These are phyloP conservation scores for Poeciliopsis retropinna DNA, from an alignment of 2,113 vertebrate genomes.

Conservation along the genomic window DNA sequence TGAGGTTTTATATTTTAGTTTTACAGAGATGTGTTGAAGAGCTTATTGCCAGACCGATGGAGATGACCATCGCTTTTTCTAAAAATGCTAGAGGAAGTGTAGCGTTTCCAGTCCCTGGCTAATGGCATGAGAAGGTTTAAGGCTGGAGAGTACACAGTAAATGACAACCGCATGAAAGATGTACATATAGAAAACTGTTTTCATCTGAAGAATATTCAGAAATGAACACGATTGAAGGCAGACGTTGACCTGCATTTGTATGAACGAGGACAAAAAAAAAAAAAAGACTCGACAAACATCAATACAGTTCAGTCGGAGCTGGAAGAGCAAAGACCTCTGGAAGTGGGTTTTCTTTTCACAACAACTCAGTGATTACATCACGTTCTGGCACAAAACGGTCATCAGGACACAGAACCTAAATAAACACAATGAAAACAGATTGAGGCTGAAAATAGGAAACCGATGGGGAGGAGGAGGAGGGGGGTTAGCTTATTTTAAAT, in stretches of 20 bases:
- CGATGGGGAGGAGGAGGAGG: neutral
- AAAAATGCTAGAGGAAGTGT: slow-evolving; percentile 9
- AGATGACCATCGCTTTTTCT: neutral
- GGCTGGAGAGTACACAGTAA: slow-evolving; percentile 11
- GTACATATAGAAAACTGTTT: neutral
- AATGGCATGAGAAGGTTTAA: slow-evolving; percentile 26
- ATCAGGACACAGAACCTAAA: slow-evolving; percentile 2
- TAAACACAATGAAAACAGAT: neutral
- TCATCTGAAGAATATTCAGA: neutral
- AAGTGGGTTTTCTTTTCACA: neutral
- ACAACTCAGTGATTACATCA: slow-evolving; percentile 7
- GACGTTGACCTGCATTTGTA: slow-evolving; percentile 32
- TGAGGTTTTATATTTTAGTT: slow-evolving; percentile 67
- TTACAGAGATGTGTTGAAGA: slow-evolving; percentile 61
- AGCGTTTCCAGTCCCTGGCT: slow-evolving; percentile 38
- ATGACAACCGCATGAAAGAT: slow-evolving; percentile 10
- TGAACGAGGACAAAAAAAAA: neutral
- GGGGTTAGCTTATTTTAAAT: slow-evolving; percentile 12
- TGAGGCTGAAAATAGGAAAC: neutral
- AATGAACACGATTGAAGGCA: slow-evolving; percentile 28
- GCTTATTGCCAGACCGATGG: slow-evolving; percentile 60
- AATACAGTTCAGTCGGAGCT: slow-evolving; percentile 2
- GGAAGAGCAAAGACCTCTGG: slow-evolving; percentile 22
- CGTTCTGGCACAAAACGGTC: slow-evolving; percentile 14
- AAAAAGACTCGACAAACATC: neutral